Evolutionary conservation across 1,140 invertebrate species (phyloP).

Genomic region (Sminthurides bifidus): DNA sequence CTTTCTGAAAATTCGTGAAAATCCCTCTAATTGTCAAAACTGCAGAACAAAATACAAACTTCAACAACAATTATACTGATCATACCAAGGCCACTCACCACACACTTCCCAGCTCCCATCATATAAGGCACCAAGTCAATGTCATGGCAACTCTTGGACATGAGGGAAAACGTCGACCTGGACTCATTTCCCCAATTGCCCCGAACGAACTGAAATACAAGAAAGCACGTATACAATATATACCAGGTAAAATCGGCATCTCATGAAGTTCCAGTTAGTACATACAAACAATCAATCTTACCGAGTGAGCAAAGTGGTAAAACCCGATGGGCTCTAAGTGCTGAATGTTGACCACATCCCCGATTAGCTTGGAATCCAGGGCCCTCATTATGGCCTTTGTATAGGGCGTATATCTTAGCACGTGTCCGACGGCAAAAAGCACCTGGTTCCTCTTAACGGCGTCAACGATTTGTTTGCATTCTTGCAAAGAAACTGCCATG

Average conservation of each 20-base stretch:
- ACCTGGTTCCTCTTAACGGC: constrained; percentile 36
- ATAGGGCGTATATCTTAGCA: constrained; percentile 37
- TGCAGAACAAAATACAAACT: not conserved
- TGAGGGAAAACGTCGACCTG: constrained; percentile 38
- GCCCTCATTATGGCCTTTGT: constrained; percentile 13
- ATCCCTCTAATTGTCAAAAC: not conserved
- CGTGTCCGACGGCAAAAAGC: constrained; percentile 41
- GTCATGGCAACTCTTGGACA: constrained; percentile 44
- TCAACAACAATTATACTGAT: not conserved
- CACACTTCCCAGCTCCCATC: constrained; percentile 35
- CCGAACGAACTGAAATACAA: constrained; percentile 35
- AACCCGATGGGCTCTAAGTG: constrained; percentile 42
- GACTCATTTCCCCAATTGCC: constrained; percentile 41
- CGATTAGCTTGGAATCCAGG: constrained; percentile 20
- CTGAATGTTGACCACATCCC: constrained; percentile 39
- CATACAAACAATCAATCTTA: not conserved
- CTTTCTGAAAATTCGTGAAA: constrained; percentile 32
- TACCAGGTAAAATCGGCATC: not conserved
- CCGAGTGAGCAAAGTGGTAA: constrained; percentile 44
- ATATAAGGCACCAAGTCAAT: constrained; percentile 41
- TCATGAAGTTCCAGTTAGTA: not conserved
- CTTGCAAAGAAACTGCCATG: constrained; percentile 40
- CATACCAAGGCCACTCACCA: constrained; percentile 5
- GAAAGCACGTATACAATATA: constrained; percentile 5
- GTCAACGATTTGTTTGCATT: constrained; percentile 38